Percentiles rank a stretch among this genome's conserved stretches.
These are phyloP conservation scores for Crotalus horridus DNA, from an alignment of 2,113 vertebrate species.

Conservation along the genomic window DNA sequence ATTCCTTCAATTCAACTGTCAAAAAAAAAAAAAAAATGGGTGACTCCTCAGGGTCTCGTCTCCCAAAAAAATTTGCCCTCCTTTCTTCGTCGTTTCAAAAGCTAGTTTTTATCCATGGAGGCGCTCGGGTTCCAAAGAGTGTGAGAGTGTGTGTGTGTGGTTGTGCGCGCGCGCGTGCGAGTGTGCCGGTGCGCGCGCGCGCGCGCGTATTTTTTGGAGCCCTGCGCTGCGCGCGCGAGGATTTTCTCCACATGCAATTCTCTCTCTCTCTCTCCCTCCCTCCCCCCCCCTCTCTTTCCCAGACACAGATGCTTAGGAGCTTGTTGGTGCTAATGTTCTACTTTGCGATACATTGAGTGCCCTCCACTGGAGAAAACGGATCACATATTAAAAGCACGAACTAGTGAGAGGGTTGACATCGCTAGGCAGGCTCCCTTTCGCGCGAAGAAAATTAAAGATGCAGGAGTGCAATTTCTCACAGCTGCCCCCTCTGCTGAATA, in stretches of 20 bases:
- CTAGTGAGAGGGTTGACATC: slow-evolving; percentile 74
- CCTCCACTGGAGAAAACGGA: slow-evolving; percentile 82
- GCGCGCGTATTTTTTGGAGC: background rate
- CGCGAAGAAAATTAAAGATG: slow-evolving; percentile 75
- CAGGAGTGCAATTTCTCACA: slow-evolving; percentile 54
- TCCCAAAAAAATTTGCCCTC: background rate
- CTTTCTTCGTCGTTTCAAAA: slow-evolving; percentile 56
- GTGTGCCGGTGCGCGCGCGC: slow-evolving; percentile 18
- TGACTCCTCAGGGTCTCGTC: slow-evolving; percentile 16
- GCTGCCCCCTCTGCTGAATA: background rate
- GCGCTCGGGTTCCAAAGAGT: slow-evolving; percentile 60
- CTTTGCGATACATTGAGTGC: slow-evolving; percentile 78
- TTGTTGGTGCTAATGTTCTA: slow-evolving; percentile 68
- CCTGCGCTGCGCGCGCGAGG: slow-evolving; percentile 63
- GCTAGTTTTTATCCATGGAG: slow-evolving; percentile 69
- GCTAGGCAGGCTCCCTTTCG: slow-evolving; percentile 70
- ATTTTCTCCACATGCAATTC: slow-evolving; percentile 7
- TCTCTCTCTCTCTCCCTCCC: too few species aligned
- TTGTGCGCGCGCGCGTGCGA: background rate
- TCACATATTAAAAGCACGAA: slow-evolving; percentile 70
- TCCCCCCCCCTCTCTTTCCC: slow-evolving; percentile 49
- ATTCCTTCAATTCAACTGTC: slow-evolving; percentile 56
- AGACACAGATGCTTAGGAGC: slow-evolving; percentile 74
- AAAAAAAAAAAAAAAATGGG: slow-evolving; percentile 18
- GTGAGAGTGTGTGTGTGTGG: slow-evolving; percentile 51